Conservation (phyloP, 2,888 invertebrate species). For the Papilio demoleus region DNA sequence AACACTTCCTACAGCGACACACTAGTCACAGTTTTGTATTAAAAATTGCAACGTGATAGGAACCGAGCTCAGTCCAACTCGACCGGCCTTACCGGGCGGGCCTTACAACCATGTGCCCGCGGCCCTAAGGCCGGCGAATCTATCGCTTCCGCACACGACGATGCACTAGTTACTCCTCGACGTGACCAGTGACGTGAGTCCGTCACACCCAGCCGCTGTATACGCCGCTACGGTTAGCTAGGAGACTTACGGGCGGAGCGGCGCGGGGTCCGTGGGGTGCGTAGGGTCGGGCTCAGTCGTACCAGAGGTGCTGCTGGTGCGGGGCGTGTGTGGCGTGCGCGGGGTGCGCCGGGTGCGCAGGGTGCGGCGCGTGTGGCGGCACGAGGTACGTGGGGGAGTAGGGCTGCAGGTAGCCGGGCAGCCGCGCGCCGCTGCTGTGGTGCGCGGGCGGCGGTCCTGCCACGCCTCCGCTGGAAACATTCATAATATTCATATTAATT, state of each 20-base stretch:
- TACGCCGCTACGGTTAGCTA: not conserved
- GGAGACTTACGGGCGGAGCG: not conserved
- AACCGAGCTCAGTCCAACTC: constrained; percentile 57
- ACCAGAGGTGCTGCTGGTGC: constrained; percentile 50
- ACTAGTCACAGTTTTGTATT: constrained; percentile 75
- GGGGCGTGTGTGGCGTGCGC: constrained; percentile 5
- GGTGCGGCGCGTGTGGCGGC: constrained; percentile 55
- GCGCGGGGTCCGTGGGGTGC: constrained; percentile 19
- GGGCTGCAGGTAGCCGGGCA: constrained; percentile 79
- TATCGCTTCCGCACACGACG: constrained; percentile 39
- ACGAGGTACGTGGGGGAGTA: constrained; percentile 79
- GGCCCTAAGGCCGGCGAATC: constrained; percentile 54
- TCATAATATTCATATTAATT: not conserved
- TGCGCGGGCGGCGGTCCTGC: constrained; percentile 93
- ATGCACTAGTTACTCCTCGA: constrained; percentile 18
- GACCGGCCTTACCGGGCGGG: constrained; percentile 50
- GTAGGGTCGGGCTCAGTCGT: constrained; percentile 49
- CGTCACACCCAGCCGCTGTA: not conserved
- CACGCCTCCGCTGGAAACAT: constrained; percentile 74
- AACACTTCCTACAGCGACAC: constrained; percentile 55
- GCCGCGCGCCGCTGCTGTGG: constrained; percentile 87
- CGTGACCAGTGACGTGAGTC: constrained; percentile 1
- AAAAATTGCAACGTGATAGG: constrained; percentile 74
- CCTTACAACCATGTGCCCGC: not conserved
- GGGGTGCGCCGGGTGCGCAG: constrained; percentile 43